phyloP scores from a whole-genome alignment of 2,888 invertebrate species.

The Neoascia interrupta region DNA sequence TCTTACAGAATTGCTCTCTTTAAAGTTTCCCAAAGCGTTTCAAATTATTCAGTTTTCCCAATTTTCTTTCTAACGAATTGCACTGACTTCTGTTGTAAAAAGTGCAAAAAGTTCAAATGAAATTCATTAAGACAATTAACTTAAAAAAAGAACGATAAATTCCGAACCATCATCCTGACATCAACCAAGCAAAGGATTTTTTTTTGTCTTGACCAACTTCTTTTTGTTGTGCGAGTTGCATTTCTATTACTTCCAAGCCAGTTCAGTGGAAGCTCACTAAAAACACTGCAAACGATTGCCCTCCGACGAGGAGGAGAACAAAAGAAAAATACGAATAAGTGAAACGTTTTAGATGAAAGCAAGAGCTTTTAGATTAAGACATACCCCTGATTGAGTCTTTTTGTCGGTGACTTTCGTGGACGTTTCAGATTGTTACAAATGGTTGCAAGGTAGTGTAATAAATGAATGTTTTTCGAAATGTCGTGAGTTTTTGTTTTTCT shows the following conservation, averaged over 20 bases:
- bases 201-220: constrained; percentile 1
- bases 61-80: constrained; percentile 8
- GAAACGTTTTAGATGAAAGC: neutral
- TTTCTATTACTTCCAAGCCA: constrained; percentile 12
- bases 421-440: constrained; percentile 48
- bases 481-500: constrained; percentile 5
- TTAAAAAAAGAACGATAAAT: constrained; percentile 10
- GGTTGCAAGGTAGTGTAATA: constrained; percentile 25
- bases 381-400: constrained; percentile 5
- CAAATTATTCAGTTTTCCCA: constrained; percentile 21
- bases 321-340: too few relatives aligned
- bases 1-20: constrained; percentile 7
- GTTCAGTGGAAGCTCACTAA: constrained; percentile 40
- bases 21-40: neutral
- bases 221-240: constrained; percentile 7
- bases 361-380: constrained; percentile 16
- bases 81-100: neutral
- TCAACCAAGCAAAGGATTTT: constrained; percentile 30
- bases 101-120: constrained; percentile 19
- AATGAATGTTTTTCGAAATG: constrained; percentile 29
- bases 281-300: constrained; percentile 27
- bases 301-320: too few relatives aligned
- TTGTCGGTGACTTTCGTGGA: constrained; percentile 13
- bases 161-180: constrained; percentile 3
- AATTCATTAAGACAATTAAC: constrained; percentile 49